These are phyloP conservation scores for Rhagonycha fulva DNA, from an alignment of 2,888 invertebrate species.

Conservation along the genomic window DNA sequence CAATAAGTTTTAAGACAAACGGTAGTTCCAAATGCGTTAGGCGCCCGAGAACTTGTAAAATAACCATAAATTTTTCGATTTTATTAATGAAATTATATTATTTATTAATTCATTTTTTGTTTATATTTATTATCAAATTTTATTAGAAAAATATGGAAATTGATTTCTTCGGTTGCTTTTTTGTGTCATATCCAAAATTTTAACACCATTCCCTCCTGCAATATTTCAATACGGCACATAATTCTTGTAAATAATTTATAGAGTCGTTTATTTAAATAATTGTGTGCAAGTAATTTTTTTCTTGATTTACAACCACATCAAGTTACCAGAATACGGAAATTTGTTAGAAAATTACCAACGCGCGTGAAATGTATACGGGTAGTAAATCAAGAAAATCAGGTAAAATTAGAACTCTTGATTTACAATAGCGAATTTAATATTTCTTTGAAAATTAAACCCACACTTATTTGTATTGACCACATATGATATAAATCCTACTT, in stretches of 20 bases:
- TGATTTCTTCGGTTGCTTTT: neutral
- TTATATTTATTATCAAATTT: neutral
- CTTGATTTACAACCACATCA: neutral
- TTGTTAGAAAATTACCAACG: slow-evolving; percentile 1
- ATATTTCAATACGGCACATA: neutral
- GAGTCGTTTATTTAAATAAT: neutral
- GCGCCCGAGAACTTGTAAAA: neutral
- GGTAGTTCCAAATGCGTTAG: neutral
- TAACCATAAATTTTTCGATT: neutral
- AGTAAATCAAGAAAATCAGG: slow-evolving; percentile 19
- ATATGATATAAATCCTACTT: neutral
- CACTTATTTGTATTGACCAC: neutral
- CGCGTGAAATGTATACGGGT: slow-evolving; percentile 15
- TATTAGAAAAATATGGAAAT: neutral
- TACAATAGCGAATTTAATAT: neutral
- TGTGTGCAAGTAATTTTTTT: neutral
- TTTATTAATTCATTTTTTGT: neutral
- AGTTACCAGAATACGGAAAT: neutral
- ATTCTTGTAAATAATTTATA: neutral
- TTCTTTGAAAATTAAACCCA: neutral
- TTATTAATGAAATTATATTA: neutral
- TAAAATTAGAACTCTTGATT: slow-evolving; percentile 12
- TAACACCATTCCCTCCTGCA: neutral
- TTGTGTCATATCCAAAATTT: neutral
- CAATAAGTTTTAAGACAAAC: neutral